Evolutionary conservation across 2,888 invertebrate genomes (phyloP).

Genomic region (Chirona hameri): DNA sequence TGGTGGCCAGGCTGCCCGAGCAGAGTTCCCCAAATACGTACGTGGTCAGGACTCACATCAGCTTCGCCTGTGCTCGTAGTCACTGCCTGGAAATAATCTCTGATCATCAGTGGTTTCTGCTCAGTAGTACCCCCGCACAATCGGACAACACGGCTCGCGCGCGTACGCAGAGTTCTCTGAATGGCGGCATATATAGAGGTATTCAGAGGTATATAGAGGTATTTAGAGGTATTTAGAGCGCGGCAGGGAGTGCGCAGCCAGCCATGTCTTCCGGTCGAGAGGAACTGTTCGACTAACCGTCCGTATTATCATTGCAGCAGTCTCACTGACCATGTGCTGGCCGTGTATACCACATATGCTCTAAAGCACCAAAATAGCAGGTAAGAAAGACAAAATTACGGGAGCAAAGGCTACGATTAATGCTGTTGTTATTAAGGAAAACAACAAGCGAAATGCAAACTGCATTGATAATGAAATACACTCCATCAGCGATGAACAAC

Average conservation of each 20-base stretch:
- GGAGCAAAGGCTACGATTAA: no score
- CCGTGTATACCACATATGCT: no score
- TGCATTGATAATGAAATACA: no score
- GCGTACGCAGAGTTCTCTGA: no score
- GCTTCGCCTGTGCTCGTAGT: background rate
- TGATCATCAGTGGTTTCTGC: conserved; percentile 24
- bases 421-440: no score
- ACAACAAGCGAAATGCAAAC: no score
- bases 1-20: background rate
- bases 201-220: background rate
- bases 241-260: background rate
- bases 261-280: background rate
- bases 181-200: background rate
- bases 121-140: background rate
- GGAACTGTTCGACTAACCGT: no score
- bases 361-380: no score
- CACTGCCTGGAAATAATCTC: conserved; percentile 22
- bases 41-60: background rate
- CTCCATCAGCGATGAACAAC: no score
- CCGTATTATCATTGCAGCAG: no score
- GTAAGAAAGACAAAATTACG: no score
- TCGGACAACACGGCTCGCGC: background rate
- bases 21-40: conserved; percentile 4
- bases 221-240: background rate
- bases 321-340: no score